Evolutionary conservation across 1,140 invertebrate species (phyloP).

Genomic region (Diuraphis noxia): DNA sequence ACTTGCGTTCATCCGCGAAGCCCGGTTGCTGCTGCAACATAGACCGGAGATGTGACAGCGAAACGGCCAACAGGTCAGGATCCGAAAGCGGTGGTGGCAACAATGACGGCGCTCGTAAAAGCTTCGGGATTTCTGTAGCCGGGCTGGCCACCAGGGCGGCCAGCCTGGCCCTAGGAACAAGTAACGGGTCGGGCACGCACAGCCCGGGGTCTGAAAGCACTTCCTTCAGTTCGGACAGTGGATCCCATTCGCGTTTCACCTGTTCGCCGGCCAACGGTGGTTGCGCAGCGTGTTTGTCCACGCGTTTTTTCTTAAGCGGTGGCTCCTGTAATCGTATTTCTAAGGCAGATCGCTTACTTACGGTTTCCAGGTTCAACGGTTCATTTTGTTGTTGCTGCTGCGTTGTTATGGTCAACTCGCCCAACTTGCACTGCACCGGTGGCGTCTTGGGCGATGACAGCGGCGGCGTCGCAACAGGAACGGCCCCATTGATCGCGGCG

Average conservation of each 20-base stretch:
- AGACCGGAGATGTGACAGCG: slow-evolving; percentile 72
- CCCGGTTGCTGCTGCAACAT: not conserved
- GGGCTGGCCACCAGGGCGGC: slow-evolving; percentile 73
- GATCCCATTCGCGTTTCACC: slow-evolving; percentile 61
- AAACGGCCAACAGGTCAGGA: slow-evolving; percentile 77
- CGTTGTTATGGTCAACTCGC: slow-evolving; percentile 23
- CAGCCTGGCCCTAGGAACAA: slow-evolving; percentile 75
- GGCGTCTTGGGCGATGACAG: not conserved
- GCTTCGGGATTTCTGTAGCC: slow-evolving; percentile 73
- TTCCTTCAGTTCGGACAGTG: slow-evolving; percentile 72
- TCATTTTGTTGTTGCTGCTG: slow-evolving; percentile 55
- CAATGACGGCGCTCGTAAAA: slow-evolving; percentile 71
- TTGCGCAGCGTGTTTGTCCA: not conserved
- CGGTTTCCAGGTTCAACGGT: slow-evolving; percentile 56
- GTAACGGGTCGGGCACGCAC: slow-evolving; percentile 76
- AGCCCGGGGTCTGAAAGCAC: slow-evolving; percentile 71
- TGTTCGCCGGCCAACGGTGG: slow-evolving; percentile 59
- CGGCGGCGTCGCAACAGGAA: not conserved
- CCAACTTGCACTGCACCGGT: not conserved
- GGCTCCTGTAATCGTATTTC: slow-evolving; percentile 14
- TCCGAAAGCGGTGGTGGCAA: slow-evolving; percentile 73
- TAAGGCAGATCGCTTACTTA: slow-evolving; percentile 20
- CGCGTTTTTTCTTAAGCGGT: not conserved
- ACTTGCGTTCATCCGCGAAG: not conserved
- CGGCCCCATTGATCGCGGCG: not conserved